These are phyloP conservation scores for Vidua macroura DNA, from an alignment of 2,113 vertebrate species.

Conservation along the genomic window DNA sequence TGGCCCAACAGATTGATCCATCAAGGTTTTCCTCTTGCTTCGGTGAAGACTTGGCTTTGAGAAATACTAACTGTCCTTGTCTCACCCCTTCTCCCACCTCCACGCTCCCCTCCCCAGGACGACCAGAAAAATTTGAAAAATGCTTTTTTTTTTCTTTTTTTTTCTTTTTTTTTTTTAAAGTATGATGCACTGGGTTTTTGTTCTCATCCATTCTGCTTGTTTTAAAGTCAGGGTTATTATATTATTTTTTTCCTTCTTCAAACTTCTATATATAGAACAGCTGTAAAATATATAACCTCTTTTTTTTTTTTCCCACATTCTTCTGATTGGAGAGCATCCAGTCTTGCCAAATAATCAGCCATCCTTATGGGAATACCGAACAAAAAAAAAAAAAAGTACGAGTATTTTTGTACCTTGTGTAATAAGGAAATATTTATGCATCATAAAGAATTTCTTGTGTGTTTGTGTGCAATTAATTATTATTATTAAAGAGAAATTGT, in stretches of 20 bases:
- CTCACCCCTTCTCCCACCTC: conserved; percentile 24
- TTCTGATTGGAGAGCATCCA: conserved; percentile 53
- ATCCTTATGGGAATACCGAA: conserved; percentile 73
- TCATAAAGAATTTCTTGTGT: conserved; percentile 78
- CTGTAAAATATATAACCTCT: conserved; percentile 33
- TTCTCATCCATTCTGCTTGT: conserved; percentile 46
- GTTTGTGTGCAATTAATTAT: conserved; percentile 80
- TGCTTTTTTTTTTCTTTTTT: background rate
- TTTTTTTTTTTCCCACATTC: background rate
- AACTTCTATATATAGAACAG: conserved; percentile 40
- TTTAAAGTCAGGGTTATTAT: conserved; percentile 27
- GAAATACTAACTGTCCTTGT: conserved; percentile 52
- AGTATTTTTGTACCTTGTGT: conserved; percentile 86
- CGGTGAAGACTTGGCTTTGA: conserved; percentile 53
- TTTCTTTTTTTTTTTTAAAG: background rate
- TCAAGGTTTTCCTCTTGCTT: conserved; percentile 43
- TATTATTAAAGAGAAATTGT: conserved; percentile 76
- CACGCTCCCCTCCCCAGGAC: background rate
- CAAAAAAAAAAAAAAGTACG: conserved; percentile 71
- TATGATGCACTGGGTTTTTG: conserved; percentile 34
- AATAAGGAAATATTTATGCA: conserved; percentile 86
- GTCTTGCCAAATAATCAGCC: conserved; percentile 63
- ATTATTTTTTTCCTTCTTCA: background rate
- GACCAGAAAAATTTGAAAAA: conserved; percentile 40
- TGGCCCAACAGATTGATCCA: conserved; percentile 42